phyloP scores from a whole-genome alignment of 2,888 invertebrate species.

The Plagodis pulveraria region DNA sequence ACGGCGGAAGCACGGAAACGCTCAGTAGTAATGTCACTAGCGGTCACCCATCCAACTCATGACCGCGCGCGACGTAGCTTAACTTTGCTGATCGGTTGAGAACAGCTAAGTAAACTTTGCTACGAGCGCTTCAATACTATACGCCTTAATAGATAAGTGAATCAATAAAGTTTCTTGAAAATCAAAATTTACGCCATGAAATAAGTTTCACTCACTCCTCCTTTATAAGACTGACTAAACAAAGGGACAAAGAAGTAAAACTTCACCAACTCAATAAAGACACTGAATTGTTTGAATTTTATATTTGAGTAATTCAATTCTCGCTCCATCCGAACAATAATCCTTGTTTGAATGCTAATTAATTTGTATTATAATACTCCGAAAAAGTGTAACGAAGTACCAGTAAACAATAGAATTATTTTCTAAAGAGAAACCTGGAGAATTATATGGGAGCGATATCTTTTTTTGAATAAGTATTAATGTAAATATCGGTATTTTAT shows the following conservation, averaged over 20 bases:
- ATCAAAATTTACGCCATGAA: not conserved
- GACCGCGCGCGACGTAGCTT: too few species aligned
- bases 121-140: too few species aligned
- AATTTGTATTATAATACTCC: slow-evolving; percentile 69
- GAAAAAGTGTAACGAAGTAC: slow-evolving; percentile 60
- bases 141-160: not conserved
- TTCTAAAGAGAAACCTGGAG: slow-evolving; percentile 42
- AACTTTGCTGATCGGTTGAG: too few species aligned
- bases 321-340: slow-evolving; percentile 68
- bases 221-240: slow-evolving; percentile 31
- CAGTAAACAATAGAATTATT: slow-evolving; percentile 57
- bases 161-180: not conserved
- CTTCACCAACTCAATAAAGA: slow-evolving; percentile 58
- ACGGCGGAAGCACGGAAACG: too few species aligned
- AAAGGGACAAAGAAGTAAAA: slow-evolving; percentile 45
- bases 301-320: slow-evolving; percentile 63
- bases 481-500: not conserved
- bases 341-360: slow-evolving; percentile 78
- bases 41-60: too few species aligned
- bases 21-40: too few species aligned
- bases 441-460: slow-evolving; percentile 44
- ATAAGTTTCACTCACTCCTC: slow-evolving; percentile 20
- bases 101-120: too few species aligned
- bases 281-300: slow-evolving; percentile 57
- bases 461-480: slow-evolving; percentile 25